Evolutionary conservation across 2,888 invertebrate genomes (phyloP).

Genomic region (Drosophila meridiana): DNA sequence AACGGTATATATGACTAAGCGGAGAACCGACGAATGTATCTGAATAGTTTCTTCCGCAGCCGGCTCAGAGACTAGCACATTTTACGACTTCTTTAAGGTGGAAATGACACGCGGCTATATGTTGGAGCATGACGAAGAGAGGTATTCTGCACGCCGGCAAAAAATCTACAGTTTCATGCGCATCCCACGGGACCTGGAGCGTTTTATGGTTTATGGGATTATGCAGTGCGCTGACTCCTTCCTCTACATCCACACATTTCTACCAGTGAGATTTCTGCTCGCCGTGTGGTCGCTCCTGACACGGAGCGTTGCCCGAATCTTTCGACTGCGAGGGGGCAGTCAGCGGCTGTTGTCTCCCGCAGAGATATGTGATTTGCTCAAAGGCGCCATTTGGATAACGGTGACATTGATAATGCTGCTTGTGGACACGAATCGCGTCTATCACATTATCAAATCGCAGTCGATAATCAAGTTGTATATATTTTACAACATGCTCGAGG

Average conservation of each 20-base stretch:
- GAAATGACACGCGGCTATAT: slow-evolving; percentile 97
- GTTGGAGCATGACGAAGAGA: slow-evolving; percentile 97
- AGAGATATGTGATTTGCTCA: slow-evolving; percentile 97
- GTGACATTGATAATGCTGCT: slow-evolving; percentile 93
- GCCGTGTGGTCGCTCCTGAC: slow-evolving; percentile 93
- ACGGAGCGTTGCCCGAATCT: slow-evolving; percentile 90
- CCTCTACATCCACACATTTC: slow-evolving; percentile 98
- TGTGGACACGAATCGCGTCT: slow-evolving; percentile 98
- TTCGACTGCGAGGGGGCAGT: slow-evolving; percentile 87
- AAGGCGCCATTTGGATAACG: slow-evolving; percentile 94
- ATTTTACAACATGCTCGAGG: slow-evolving; percentile 99
- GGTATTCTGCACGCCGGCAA: slow-evolving; percentile 96
- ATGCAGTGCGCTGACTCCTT: slow-evolving; percentile 99
- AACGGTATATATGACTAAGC: slow-evolving; percentile 37
- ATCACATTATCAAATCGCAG: slow-evolving; percentile 98
- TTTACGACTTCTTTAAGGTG: slow-evolving; percentile 90
- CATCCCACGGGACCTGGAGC: slow-evolving; percentile 96
- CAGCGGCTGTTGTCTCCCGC: slow-evolving; percentile 91
- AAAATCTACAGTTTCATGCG: slow-evolving; percentile 98
- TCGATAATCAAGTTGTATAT: slow-evolving; percentile 99
- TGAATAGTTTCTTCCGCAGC: slow-evolving; percentile 9
- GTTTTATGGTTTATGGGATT: slow-evolving; percentile 97
- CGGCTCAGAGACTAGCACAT: slow-evolving; percentile 65
- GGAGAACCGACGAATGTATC: not conserved
- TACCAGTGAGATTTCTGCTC: slow-evolving; percentile 95